These are phyloP conservation scores for Athalia rosae DNA, from an alignment of 2,888 invertebrate genomes.

Conservation along the genomic window DNA sequence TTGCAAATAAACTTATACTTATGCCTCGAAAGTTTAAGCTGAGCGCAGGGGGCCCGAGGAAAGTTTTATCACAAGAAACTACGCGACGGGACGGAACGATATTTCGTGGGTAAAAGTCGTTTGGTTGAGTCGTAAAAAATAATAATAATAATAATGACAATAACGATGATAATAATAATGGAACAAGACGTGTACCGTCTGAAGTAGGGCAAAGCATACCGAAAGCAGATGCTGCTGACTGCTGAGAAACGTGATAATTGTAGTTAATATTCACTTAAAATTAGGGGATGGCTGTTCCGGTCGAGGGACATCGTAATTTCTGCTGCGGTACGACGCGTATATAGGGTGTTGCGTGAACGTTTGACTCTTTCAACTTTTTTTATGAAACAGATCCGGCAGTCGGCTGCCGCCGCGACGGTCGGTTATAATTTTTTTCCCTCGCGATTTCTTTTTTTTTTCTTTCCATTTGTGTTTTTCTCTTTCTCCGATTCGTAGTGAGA, in stretches of 20 bases:
- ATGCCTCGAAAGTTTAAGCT: no score
- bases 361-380: background rate
- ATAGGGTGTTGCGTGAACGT: background rate
- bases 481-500: no score
- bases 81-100: background rate
- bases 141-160: background rate
- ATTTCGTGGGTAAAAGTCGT: background rate
- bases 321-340: background rate
- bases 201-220: slow-evolving; percentile 19
- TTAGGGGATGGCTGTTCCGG: slow-evolving; percentile 8
- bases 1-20: no score
- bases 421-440: background rate
- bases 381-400: background rate
- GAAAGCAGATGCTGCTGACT: slow-evolving; percentile 29
- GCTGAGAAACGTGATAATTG: slow-evolving; percentile 34
- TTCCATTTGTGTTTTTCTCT: no score
- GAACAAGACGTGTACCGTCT: background rate
- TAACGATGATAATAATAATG: no score
- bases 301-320: slow-evolving; percentile 15
- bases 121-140: slow-evolving; percentile 30
- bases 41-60: no score
- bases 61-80: no score
- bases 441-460: no score
- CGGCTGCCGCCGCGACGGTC: background rate
- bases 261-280: slow-evolving; percentile 21